phyloP scores from a whole-genome alignment of 2,888 invertebrate genomes.

The Eutolmus rufibarbis region DNA sequence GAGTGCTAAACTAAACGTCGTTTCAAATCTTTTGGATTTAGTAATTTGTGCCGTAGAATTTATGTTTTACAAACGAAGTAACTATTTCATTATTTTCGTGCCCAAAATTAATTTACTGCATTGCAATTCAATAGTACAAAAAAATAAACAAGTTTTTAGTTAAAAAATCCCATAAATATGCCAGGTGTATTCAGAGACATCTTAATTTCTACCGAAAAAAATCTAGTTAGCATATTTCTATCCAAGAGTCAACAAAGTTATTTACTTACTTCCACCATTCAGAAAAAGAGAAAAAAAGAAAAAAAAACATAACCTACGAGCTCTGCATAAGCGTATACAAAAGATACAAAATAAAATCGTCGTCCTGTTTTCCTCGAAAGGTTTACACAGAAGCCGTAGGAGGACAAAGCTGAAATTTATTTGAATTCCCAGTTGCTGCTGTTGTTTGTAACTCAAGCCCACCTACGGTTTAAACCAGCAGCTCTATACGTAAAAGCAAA shows the following conservation, averaged over 20 bases:
- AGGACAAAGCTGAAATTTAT: background rate
- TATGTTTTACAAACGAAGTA: too few species aligned
- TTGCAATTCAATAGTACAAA: background rate
- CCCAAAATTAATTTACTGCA: background rate
- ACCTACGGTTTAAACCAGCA: background rate
- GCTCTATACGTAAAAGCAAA: background rate
- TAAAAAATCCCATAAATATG: background rate
- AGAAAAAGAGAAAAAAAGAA: background rate
- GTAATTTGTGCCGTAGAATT: too few species aligned
- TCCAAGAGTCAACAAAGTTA: background rate
- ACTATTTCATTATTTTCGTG: too few species aligned
- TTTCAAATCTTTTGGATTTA: too few species aligned
- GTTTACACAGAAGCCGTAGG: background rate
- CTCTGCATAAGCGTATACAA: background rate
- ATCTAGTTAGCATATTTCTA: background rate
- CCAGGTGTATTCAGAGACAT: background rate
- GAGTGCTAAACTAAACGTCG: too few species aligned
- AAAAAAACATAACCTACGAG: background rate
- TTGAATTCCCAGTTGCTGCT: background rate
- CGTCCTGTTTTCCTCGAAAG: background rate
- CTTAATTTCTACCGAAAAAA: background rate
- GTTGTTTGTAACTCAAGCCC: background rate
- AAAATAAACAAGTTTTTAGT: background rate
- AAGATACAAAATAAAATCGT: background rate
- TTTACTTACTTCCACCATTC: background rate